Conservation (phyloP, 2,113 vertebrate species). For the Ptychochromis oligacanthus region DNA sequence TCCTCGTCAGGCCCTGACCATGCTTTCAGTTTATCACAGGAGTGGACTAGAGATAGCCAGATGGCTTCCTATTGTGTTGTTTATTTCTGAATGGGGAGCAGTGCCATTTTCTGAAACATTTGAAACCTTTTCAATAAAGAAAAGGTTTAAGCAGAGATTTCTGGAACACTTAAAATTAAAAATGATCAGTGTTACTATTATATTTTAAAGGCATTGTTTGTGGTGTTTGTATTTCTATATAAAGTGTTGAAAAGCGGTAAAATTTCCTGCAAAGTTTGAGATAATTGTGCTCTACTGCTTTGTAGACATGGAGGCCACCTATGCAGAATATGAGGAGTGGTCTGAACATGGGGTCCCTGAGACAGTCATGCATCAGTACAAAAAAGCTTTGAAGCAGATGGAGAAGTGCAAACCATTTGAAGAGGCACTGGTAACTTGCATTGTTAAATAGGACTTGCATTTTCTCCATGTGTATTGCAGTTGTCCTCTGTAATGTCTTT, state of each 20-base stretch:
- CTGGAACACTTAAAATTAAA: neutral
- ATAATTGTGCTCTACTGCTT: neutral
- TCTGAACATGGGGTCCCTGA: conserved; percentile 87
- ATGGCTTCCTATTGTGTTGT: neutral
- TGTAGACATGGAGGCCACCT: conserved; percentile 92
- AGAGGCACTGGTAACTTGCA: conserved; percentile 87
- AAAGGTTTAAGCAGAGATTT: neutral
- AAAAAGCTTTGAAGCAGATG: conserved; percentile 87
- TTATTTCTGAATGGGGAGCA: neutral
- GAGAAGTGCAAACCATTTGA: conserved; percentile 88
- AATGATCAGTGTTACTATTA: neutral
- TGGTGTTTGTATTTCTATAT: no score
- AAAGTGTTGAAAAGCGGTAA: neutral
- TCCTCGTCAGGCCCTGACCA: neutral
- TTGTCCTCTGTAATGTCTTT: neutral
- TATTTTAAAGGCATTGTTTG: no score
- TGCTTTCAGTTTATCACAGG: no score
- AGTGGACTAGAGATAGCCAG: neutral
- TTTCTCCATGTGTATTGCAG: neutral
- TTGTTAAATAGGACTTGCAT: neutral
- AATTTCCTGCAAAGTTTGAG: neutral
- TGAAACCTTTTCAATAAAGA: neutral
- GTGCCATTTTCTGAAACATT: neutral
- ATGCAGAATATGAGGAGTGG: conserved; percentile 94
- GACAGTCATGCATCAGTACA: conserved; percentile 82